phyloP scores from a whole-genome alignment of 2,797 vertebrate species.

The Siniperca scherzeri region DNA sequence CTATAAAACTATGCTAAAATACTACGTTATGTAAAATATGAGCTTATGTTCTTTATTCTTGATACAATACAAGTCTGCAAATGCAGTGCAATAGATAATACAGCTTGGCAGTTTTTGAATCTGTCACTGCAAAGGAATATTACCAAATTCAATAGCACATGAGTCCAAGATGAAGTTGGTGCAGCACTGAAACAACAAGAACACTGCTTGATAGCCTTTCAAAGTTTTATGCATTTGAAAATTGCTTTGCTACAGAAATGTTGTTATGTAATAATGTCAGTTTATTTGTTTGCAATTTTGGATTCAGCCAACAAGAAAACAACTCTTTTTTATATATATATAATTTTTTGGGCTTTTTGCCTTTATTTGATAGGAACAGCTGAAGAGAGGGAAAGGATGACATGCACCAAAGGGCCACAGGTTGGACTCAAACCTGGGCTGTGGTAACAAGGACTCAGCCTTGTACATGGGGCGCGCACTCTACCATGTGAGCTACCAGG shows the following conservation, averaged over 20 bases:
- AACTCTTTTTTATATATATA: neutral
- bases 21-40: no score
- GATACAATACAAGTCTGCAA: neutral
- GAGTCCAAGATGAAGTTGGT: neutral
- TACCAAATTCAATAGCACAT: neutral
- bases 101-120: neutral
- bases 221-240: constrained; percentile 5
- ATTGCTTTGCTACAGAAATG: neutral
- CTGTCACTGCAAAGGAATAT: neutral
- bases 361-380: no score
- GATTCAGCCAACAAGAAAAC: constrained; percentile 34
- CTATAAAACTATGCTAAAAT: no score
- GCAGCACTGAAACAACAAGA: neutral
- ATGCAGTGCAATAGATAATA: neutral
- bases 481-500: no score
- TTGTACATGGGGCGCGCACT: no score
- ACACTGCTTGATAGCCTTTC: neutral
- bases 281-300: constrained; percentile 22
- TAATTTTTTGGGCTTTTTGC: no score
- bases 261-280: neutral
- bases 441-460: no score
- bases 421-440: no score
- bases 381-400: no score
- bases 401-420: no score
- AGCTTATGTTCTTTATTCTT: neutral